Evolutionary conservation across 2,113 vertebrate species (phyloP), one percentile per base, ranked within the genome.

Genomic region (Ammodytes marinus): DNA sequence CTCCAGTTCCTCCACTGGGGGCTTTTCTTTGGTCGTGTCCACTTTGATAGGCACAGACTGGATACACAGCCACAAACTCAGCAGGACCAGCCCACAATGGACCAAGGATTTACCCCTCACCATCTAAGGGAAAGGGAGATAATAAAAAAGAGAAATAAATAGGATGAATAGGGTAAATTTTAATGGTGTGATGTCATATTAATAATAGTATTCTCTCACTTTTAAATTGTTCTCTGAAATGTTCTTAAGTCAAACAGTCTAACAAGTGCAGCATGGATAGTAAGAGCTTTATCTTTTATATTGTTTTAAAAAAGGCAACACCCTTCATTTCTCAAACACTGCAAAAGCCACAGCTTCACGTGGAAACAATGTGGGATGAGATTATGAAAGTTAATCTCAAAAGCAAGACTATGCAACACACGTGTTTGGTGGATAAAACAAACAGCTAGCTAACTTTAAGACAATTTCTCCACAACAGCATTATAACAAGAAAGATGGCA

Each of bases 21-120:
- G 90, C 27, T 95, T 92, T 17, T 95, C 95, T 92, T 96, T 96
- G 69, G 95, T 96, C 86, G 97, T 96, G 90, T 98, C 97, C 88
- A 97, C 93, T 50, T 93, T 95, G 86, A 99, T 97, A 45, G 97
- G 97, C 72, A 99, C 96, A 45, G 97, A 96, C 84, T 96, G 92
- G 61, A 95, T 83, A 77, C 86, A 91, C 76, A 94, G 74, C 74
- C 96, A 93, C 52, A 96, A 63, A 88, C 89, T 96, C 0, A 94
- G 79, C 71, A 96, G 71, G 86, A 96, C 78, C 79, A 97, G 82
- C 79, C 93, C 86, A 73, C 91, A 93, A 59, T 1, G 86, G 83
- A 57, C 93, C 70, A 88, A 0, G 37, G 84, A 74, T 79, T 77
- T 86, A 85, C 74, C 46, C 46, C 89, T 89, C 94, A 85, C 92